These are phyloP conservation scores for Cephus runcator DNA, from an alignment of 2,888 invertebrate genomes.

Conservation along the genomic window DNA sequence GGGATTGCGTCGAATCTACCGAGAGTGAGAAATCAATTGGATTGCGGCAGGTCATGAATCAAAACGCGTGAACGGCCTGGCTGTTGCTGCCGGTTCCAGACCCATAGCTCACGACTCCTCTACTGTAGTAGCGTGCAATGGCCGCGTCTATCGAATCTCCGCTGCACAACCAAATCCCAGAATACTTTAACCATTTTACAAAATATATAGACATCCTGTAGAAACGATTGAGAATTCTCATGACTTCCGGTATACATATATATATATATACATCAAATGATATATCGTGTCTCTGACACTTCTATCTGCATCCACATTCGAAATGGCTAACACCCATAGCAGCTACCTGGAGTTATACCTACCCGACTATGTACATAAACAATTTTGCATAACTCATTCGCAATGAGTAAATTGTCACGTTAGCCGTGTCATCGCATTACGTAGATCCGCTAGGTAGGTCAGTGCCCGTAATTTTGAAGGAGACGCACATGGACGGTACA, in stretches of 20 bases:
- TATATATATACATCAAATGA: too few relatives aligned
- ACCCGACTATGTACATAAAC: not conserved
- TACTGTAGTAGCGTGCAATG: not conserved
- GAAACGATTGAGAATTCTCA: not conserved
- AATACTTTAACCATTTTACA: not conserved
- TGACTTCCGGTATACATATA: too few relatives aligned
- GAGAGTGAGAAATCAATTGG: constrained; percentile 37
- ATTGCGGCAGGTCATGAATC: constrained; percentile 41
- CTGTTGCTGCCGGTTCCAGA: constrained; percentile 22
- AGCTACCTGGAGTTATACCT: not conserved
- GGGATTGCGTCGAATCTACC: constrained; percentile 22
- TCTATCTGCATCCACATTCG: not conserved
- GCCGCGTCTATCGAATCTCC: not conserved
- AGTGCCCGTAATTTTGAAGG: not conserved
- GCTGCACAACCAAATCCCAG: not conserved
- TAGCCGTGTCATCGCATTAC: not conserved
- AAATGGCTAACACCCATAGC: not conserved
- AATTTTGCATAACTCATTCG: not conserved
- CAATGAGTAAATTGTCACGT: not conserved
- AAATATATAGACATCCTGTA: not conserved
- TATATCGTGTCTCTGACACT: not conserved
- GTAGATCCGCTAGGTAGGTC: not conserved
- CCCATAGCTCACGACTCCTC: constrained; percentile 36
- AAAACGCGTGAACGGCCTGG: constrained; percentile 39
- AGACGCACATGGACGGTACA: not conserved